Evolutionary conservation across 2,113 vertebrate species (phyloP), one percentile per base, ranked within the genome.

Genomic region (Lagopus muta): DNA sequence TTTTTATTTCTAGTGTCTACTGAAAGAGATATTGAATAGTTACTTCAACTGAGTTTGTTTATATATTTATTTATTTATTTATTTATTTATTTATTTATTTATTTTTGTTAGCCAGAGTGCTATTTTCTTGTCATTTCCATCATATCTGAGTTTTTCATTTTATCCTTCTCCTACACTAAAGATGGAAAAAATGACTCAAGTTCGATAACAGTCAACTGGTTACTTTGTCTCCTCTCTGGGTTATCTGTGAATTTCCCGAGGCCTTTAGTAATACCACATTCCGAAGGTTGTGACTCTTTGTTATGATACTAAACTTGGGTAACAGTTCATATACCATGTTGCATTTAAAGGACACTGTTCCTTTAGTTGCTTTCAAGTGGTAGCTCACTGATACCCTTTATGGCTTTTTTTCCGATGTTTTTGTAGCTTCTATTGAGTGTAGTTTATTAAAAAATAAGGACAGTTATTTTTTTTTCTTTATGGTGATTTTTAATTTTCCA

Each of bases 181-280:
- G 73, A 66, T 32, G 16, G 69, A 79, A 94, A 64, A 64, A 27
- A 67, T 27, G 73, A 60, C 16, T 91, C 50, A 73, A 30, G 14
- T 50, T 94, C 28, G 76, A 8, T 40, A 60, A 65, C 60, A 94
- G 90, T 79, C 92, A 93, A 25, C 30, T 94, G 94, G 94, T 93
- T 90, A 69, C 20, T 50, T 78, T 69, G 8, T 67, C 25, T 83
- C 4, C 3, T 32, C 4, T 75, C 30, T 30, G 8, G 2, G 3
- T 22, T 42, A 28, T 22, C 34, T 84, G n/a, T 64, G 88, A 84
- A 88, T 94, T 91, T 93, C 12, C 69, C 76, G 61, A 82, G 40
- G 34, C 76, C 65, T 34, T 57, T 43, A 34, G 28, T 73, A 81
- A 89, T 45, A n/a, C 13, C 22, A 28, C 8, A 4, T 93, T 85